Evolutionary conservation across 2,113 vertebrate species (phyloP), one percentile per base, ranked within the genome.

Genomic region (Cygnus atratus): DNA sequence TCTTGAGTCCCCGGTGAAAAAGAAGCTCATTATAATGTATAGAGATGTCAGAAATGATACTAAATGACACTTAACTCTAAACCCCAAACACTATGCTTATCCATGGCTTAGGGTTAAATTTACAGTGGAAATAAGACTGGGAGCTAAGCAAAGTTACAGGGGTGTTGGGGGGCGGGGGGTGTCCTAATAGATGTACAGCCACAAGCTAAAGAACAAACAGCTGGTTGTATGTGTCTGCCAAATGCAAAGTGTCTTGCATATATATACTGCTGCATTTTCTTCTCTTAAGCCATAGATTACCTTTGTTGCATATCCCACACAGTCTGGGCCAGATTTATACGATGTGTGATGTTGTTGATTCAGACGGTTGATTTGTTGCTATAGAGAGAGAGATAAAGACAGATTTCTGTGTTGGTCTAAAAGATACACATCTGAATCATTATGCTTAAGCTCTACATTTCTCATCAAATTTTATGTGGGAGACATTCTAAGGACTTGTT

Each of bases 1-100:
- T 89, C 73, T 71, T 16, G 74, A 84, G 61, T 94, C 71, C 68
- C 86, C 93, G 76, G 82, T 92, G 93, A 95, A 96, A 97, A 97
- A 96, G 74, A 44, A 95, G 87, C 88, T 96, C 90, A 96, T 97
- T 96, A 85, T 97, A 93, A 93, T 85, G 77, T 73, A 95, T 89
- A 85, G 95, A 97, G 89, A 97, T 95, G 96, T 97, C 93, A 97
- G 95, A 97, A 97, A 97, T 96, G 72, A 97, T 96, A 92, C 80
- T 93, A 95, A 96, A 97, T 96, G 88, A 93, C 84, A 92, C 90
- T 97, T 95, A 89, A 92, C 68, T 93, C 74, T 76, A 97, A 98
- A 97, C 77, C 74, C 92, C 88, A 95, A 96, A 94, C 82, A 72
- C 95, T 95, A 44, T 16, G 39, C 80, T 97, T 96, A 82, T 94